These are phyloP conservation scores for Pterophyllum scalare DNA, from an alignment of 2,113 vertebrate species.

Conservation along the genomic window DNA sequence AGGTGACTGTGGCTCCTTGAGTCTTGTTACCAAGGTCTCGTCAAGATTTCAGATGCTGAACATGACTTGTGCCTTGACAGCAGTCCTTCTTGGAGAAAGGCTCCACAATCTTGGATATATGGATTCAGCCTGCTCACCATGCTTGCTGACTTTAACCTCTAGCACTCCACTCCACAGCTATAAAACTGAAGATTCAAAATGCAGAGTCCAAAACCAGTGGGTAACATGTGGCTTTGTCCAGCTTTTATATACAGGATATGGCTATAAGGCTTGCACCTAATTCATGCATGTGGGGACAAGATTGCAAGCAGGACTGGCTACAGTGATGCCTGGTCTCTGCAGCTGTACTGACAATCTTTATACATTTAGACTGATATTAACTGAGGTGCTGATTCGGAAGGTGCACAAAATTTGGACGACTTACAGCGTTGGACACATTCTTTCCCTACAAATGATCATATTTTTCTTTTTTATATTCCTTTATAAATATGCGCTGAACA, in stretches of 20 bases:
- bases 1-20: slow-evolving; percentile 97
- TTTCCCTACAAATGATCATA: background rate
- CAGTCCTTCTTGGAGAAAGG: slow-evolving; percentile 99
- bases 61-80: slow-evolving; percentile 98
- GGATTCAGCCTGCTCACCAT: background rate
- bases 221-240: no score
- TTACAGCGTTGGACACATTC: background rate
- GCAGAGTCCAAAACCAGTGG: background rate
- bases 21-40: slow-evolving; percentile 96
- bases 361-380: background rate
- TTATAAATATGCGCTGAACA: background rate
- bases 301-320: no score
- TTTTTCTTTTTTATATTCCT: background rate
- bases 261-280: no score
- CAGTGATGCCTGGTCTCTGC: background rate
- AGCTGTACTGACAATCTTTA: background rate
- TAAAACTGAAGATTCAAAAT: background rate
- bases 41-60: slow-evolving; percentile 98
- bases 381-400: background rate
- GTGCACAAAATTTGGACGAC: background rate
- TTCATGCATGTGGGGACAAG: no score
- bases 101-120: slow-evolving; percentile 81
- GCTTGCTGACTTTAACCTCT: background rate
- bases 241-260: no score
- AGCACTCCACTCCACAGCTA: no score